Evolutionary conservation across 2,797 vertebrate species (phyloP), one percentile per base, ranked within the genome.

Genomic region (Mormyrops attenuatus): DNA sequence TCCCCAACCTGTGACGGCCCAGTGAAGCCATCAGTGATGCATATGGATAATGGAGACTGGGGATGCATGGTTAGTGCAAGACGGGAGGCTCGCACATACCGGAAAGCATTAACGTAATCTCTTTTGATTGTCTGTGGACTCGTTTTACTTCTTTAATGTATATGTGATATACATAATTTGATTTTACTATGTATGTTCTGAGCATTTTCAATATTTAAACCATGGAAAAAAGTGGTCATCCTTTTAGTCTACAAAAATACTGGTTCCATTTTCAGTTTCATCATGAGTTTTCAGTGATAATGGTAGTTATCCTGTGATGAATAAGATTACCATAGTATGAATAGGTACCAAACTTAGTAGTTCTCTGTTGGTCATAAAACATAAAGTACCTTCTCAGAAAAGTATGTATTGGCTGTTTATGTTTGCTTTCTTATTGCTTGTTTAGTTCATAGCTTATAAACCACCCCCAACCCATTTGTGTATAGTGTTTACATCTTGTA

Each of bases 31-130:
- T 15, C 89, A 60, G n/a, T 90, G 91, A 94, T 95, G 92, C 95
- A 96, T 94, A 99, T 99, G 98, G 98, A 99, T 97, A 99, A 99
- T 99, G 98, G 98, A 96, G 98, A 98, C 97, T 99, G 97, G 98
- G 97, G 97, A 94, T 97, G 97, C 97, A 97, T 97, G 97, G 98
- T 99, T 92, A 95, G 96, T 95, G 87, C 50, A 22, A 52, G 30
- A 57, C 0, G n/a, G 41, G 9, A 82, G 80, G 11, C 5, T 44
- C 1, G 52, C 30, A 7, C 30, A 7, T 22, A 88, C 57, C 44
- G 87, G 49, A 80, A 80, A 80, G 6, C 73, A 80, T 80, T 73
- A 38, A 38, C 5, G 13, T 34, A 38, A 73, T 38, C 4, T 38
- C 66, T 73, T 38, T 73, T 34, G 13, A 17, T 73, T 26, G 80